These are phyloP conservation scores for Stegodyphus dumicola DNA, from an alignment of 1,140 invertebrate species.

Conservation along the genomic window DNA sequence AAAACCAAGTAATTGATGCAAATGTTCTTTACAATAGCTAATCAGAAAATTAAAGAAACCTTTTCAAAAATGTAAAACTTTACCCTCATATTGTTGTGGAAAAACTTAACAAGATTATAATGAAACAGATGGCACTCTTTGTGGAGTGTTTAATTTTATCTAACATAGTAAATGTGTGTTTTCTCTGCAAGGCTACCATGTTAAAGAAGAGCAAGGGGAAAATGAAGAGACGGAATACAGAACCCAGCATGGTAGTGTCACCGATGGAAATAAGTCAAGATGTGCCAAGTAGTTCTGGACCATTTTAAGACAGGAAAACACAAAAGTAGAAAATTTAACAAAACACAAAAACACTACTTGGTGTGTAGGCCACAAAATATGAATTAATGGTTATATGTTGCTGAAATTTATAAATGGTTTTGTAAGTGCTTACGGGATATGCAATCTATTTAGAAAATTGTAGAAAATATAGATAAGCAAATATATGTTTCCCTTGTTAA, in stretches of 20 bases:
- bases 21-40: no score
- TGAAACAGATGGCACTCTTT: no score
- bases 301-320: slow-evolving; percentile 43
- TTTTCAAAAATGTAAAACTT: no score
- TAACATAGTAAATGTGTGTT: slow-evolving; percentile 13
- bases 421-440: slow-evolving; percentile 4
- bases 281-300: slow-evolving; percentile 60
- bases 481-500: no score
- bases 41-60: no score
- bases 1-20: no score
- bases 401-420: slow-evolving; percentile 8
- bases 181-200: slow-evolving; percentile 78
- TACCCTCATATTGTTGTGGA: no score
- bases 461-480: not conserved
- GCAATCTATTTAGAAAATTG: not conserved
- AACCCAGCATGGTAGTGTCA: slow-evolving; percentile 76
- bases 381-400: slow-evolving; percentile 4
- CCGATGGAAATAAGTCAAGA: slow-evolving; percentile 58
- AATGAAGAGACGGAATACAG: slow-evolving; percentile 90
- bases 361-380: slow-evolving; percentile 32
- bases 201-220: slow-evolving; percentile 90
- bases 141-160: not conserved
- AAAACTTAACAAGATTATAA: no score
- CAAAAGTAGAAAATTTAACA: slow-evolving; percentile 25
- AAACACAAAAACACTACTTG: slow-evolving; percentile 32